These are phyloP conservation scores for Andrena haemorrhoa DNA, from an alignment of 2,888 invertebrate genomes.

Conservation along the genomic window DNA sequence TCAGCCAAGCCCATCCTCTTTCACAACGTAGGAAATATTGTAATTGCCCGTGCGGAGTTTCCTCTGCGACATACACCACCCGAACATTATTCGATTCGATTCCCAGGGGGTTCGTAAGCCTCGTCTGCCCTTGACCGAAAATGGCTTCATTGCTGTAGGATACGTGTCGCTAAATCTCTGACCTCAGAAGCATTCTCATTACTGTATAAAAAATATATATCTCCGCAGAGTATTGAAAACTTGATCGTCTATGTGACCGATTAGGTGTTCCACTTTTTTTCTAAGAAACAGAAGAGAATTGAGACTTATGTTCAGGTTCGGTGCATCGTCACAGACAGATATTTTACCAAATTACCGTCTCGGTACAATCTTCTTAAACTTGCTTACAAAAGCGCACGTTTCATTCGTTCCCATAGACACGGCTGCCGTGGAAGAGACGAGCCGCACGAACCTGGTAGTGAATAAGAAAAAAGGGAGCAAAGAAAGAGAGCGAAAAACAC, in stretches of 20 bases:
- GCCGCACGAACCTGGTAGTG: constrained; percentile 54
- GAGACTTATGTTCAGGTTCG: not conserved
- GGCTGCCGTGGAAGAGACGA: constrained; percentile 50
- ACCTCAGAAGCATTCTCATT: not conserved
- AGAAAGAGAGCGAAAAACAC: constrained; percentile 42
- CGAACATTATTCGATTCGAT: constrained; percentile 70
- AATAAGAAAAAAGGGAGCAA: constrained; percentile 31
- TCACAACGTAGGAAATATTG: constrained; percentile 82
- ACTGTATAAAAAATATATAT: too few relatives aligned
- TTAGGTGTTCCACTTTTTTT: too few relatives aligned
- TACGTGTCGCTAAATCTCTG: not conserved
- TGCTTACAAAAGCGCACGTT: constrained; percentile 18
- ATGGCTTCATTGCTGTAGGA: not conserved
- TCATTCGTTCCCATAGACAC: constrained; percentile 66
- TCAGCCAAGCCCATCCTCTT: constrained; percentile 84
- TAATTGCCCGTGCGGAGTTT: constrained; percentile 77
- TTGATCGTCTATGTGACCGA: too few relatives aligned
- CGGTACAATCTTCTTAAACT: not conserved
- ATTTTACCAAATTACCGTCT: not conserved
- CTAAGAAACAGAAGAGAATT: too few relatives aligned
- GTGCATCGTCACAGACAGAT: not conserved
- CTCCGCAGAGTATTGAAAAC: too few relatives aligned
- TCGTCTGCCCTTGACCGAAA: constrained; percentile 63
- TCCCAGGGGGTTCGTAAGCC: constrained; percentile 73
- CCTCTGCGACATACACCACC: constrained; percentile 72